Conservation (phyloP, 2,888 invertebrate species). For the Ctena decussata region DNA sequence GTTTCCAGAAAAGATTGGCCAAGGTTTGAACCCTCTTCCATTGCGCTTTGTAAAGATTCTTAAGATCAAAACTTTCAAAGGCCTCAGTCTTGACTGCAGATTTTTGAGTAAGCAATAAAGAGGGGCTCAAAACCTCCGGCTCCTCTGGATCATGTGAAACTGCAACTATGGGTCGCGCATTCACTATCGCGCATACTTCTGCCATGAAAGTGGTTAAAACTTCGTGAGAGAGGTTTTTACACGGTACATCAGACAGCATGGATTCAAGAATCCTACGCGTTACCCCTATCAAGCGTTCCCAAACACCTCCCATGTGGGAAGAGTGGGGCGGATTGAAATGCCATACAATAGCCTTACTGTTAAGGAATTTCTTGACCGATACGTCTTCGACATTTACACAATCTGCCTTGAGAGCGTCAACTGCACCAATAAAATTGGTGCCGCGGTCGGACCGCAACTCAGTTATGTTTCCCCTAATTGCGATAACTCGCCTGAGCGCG, state of each 20-base stretch:
- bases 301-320: conserved; percentile 53
- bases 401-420: neutral
- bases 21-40: conserved; percentile 53
- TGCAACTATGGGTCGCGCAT: conserved; percentile 34
- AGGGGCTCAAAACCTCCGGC: conserved; percentile 27
- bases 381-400: conserved; percentile 28
- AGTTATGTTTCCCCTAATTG: conserved; percentile 24
- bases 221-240: conserved; percentile 36
- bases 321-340: conserved; percentile 46
- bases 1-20: conserved; percentile 48
- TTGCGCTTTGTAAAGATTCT: conserved; percentile 47
- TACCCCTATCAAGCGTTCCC: conserved; percentile 49
- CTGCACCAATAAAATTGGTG: conserved; percentile 39
- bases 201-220: conserved; percentile 43
- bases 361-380: neutral
- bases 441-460: conserved; percentile 34
- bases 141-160: conserved; percentile 23
- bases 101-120: conserved; percentile 40
- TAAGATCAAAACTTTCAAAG: neutral
- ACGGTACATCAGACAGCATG: conserved; percentile 13
- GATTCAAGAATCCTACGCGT: conserved; percentile 40
- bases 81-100: neutral
- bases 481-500: conserved; percentile 21
- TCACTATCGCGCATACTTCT: conserved; percentile 52
- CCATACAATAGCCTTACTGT: conserved; percentile 27